These are phyloP conservation scores for Arctocebus calabarensis DNA, from an alignment of 2,797 vertebrate species.

Conservation along the genomic window DNA sequence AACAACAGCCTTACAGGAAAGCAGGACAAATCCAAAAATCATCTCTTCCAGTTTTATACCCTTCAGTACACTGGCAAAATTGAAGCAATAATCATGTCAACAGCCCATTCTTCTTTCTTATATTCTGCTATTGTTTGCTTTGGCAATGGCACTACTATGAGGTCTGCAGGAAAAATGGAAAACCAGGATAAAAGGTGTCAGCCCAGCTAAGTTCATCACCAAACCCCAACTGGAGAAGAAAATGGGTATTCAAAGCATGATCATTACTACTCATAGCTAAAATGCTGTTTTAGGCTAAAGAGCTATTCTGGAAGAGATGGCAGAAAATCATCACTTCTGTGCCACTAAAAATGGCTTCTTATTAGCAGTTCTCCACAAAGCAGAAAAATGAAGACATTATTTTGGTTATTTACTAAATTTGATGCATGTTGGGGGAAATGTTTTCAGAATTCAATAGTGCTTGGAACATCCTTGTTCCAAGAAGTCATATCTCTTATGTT, in stretches of 20 bases:
- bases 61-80: constrained; percentile 58
- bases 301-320: not conserved
- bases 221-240: constrained; percentile 62
- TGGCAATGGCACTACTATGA: constrained; percentile 78
- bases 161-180: constrained; percentile 73
- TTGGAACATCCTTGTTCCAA: not conserved
- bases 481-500: not conserved
- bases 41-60: constrained; percentile 60
- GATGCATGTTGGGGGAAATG: not conserved
- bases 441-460: not conserved
- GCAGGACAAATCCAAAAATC: constrained; percentile 67
- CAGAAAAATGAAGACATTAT: not conserved
- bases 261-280: constrained; percentile 52
- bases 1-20: constrained; percentile 52
- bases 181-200: constrained; percentile 72
- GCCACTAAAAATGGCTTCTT: not conserved
- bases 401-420: constrained; percentile 29
- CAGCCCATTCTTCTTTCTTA: constrained; percentile 79
- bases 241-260: constrained; percentile 62
- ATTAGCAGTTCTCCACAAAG: constrained; percentile 18
- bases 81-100: constrained; percentile 79
- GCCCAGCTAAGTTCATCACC: constrained; percentile 76
- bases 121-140: constrained; percentile 84
- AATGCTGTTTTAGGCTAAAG: constrained; percentile 37
- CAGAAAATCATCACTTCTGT: not conserved